Percentiles rank a stretch among this genome's conserved stretches.
phyloP scores from a whole-genome alignment of 2,888 invertebrate species.

The Apodemia duryi region DNA sequence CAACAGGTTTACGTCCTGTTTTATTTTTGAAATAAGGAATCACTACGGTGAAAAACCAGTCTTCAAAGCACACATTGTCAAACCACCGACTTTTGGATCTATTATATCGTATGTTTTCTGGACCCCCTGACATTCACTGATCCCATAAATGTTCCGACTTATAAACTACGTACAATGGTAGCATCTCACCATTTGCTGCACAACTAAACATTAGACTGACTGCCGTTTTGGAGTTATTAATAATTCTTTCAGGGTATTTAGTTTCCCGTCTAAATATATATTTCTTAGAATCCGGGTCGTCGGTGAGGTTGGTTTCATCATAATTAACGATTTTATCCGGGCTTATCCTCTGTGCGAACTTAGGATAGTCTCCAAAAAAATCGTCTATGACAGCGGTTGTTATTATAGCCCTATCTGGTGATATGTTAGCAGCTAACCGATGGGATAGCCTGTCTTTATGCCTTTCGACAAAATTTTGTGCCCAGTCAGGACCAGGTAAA shows the following conservation, averaged over 20 bases:
- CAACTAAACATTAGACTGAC: background rate
- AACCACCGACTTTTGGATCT: too few species aligned
- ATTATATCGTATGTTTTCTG: too few species aligned
- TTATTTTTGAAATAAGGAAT: too few species aligned
- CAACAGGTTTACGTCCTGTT: too few species aligned
- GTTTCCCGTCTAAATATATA: background rate
- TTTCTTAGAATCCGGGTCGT: background rate
- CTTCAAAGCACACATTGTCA: too few species aligned
- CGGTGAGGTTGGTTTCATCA: background rate
- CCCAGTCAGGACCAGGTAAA: slow-evolving; percentile 15
- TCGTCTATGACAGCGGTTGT: background rate
- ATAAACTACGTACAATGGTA: too few species aligned
- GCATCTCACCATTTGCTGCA: too few species aligned
- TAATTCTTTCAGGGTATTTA: background rate
- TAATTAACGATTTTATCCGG: background rate
- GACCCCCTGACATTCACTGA: too few species aligned
- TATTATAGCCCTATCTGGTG: background rate
- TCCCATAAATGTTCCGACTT: too few species aligned
- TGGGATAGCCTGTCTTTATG: slow-evolving; percentile 13
- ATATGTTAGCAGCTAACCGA: background rate
- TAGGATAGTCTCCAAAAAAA: background rate
- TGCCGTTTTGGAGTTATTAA: background rate
- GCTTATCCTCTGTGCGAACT: too few species aligned
- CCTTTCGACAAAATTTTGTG: slow-evolving; percentile 16
- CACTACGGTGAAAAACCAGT: too few species aligned